Base-by-base conservation (phyloP, 2,113 vertebrate species). In the Xiphias gladius region DNA sequence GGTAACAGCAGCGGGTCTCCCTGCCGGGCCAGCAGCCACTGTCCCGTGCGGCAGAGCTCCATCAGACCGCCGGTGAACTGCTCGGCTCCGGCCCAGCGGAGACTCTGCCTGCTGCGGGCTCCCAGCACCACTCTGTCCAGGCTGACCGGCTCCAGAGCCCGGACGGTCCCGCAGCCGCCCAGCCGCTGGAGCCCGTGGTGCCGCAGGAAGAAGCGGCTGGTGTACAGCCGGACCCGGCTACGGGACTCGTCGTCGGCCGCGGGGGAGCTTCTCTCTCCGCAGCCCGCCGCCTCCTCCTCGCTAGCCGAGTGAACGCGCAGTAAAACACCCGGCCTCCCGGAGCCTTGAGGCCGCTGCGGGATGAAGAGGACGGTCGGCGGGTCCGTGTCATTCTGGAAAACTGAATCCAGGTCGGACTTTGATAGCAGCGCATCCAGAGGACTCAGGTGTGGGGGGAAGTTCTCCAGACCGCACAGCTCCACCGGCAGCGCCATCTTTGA, bases 101-200 rank as follows among this genome's bases (percentile, higher is more conserved):
- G 91, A 30, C 87, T 89, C 30, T 80, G 88, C 7, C 85, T 85
- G 66, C 88, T 91, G 52, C 94, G 82, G 67, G 92, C 93, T 13
- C 94, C 96, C 22, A 96, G 79, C 16, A 95, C 93, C 66, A 96
- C 84, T 58, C 84, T 75, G 22, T 85, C 76, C 59, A 96, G 84
- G 2, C 28, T 16, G 20, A 95, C 68, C 8, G 92, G 92, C 50
- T 86, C 61, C 65, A 94, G 24, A 0, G 85, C 28, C 26, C 94
- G 89, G 5, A 90, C 73, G 0, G 82, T 82, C 4, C 94, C 95
- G 4, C 41, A 7, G 80, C 30, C 2, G 2, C 72, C 62, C 6
- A 20, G 43, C 16, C 57, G 41, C 69, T 73, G 87, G 14, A 96
- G 57, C 0, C 87, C 83, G 75, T 95, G 91, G 74, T 91, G 94